Evolutionary conservation across 2,888 invertebrate genomes (phyloP), one percentile per base, ranked within the genome.

Genomic region (Atrina japonica): DNA sequence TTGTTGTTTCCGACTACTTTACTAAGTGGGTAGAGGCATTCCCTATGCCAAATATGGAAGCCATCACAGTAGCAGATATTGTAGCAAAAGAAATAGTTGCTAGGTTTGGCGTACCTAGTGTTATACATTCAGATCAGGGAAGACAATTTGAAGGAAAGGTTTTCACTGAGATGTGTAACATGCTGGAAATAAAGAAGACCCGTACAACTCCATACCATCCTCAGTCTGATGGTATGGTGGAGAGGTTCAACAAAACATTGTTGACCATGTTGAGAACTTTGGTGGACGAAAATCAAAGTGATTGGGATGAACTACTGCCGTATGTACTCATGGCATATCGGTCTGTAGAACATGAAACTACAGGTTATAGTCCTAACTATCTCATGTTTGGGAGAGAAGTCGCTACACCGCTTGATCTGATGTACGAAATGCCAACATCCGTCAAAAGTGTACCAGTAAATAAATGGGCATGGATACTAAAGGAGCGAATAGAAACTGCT

Each of bases 11-110:
- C 1, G 58, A 58, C 58, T 58, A 58, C 18, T 58, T 58, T 7
- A 58, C 58, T 18, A 53, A 53, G 53, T 53, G 29, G 53, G 29
- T 29, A n/a, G 53, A 53, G 53, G 53, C 53, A 23, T 53, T 53
- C 25, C 23, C 53, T 23, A 27, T 53, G 29, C 53, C 53, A 6
- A 53, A 53, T 5, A 53, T 53, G 29, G 53, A 53, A 23, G 53
- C 53, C 21, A 47, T 3, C n/a, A 53, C 53, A 53, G 53, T 53
- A 25, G 53, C 53, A 47, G 47, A 47, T 16, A 1, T 58, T 30
- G 23, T 58, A 21, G 58, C 41, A 21, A 21, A 40, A 6, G 23
- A 58, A n/a, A 16, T 58, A 30, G n/a, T 58, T 30, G 40, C 41
- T 30, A 58, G 40, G 18, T 35, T 58, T 11, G 58, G 58, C 3